Evolutionary conservation across 2,888 invertebrate species (phyloP).

Genomic region (Phorcus lineatus): DNA sequence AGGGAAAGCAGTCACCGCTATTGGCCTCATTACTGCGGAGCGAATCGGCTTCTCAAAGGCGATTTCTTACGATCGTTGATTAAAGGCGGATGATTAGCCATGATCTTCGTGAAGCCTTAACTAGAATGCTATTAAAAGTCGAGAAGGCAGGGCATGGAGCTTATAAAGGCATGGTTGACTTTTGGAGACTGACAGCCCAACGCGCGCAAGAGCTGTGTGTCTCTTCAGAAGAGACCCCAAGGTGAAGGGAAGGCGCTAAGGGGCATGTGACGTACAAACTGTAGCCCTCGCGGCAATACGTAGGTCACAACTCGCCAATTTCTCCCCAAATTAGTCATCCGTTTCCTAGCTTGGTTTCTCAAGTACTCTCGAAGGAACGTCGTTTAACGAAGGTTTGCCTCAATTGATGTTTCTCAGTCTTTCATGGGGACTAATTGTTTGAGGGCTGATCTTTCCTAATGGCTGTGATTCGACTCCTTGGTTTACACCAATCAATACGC

Average conservation of each 20-base stretch:
- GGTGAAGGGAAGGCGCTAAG: background rate
- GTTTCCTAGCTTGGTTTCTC: slow-evolving; percentile 16
- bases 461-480: background rate
- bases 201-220: slow-evolving; percentile 23
- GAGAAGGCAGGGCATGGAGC: slow-evolving; percentile 40
- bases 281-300: background rate
- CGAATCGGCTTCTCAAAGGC: slow-evolving; percentile 20
- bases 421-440: slow-evolving; percentile 23
- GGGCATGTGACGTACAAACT: slow-evolving; percentile 3
- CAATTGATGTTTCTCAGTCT: slow-evolving; percentile 20
- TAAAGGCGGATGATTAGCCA: slow-evolving; percentile 16
- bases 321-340: slow-evolving; percentile 20
- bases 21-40: slow-evolving; percentile 19
- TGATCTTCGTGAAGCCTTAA: slow-evolving; percentile 39
- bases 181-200: slow-evolving; percentile 30
- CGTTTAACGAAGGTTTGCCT: slow-evolving; percentile 24
- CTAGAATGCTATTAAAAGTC: slow-evolving; percentile 45
- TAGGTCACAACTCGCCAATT: slow-evolving; percentile 15
- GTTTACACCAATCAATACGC: slow-evolving; percentile 9
- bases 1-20: slow-evolving; percentile 9
- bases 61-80: slow-evolving; percentile 22
- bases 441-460: slow-evolving; percentile 14
- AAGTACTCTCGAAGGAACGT: slow-evolving; percentile 2
- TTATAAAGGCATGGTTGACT: slow-evolving; percentile 47
- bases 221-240: background rate